phyloP scores from a whole-genome alignment of 1,140 invertebrate species.

The Agraylea sexmaculata region DNA sequence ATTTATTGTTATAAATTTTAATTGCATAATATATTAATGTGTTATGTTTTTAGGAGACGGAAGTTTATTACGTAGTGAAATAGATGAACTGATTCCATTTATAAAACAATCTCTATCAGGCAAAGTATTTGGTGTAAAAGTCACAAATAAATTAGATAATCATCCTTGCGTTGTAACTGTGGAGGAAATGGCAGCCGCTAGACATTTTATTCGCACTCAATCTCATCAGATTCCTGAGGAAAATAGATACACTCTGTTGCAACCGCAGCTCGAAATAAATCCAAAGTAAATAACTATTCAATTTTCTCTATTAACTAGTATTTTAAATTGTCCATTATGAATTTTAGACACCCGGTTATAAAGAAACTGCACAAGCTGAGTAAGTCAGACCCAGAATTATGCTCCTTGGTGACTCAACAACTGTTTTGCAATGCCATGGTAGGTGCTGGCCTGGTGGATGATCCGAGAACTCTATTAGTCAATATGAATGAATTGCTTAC shows the following conservation, averaged over 20 bases:
- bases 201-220: slow-evolving; percentile 88
- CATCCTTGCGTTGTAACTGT: slow-evolving; percentile 93
- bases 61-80: slow-evolving; percentile 56
- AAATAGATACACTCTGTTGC: slow-evolving; percentile 72
- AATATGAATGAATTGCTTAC: slow-evolving; percentile 80
- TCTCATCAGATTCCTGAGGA: slow-evolving; percentile 75
- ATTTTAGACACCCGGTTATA: slow-evolving; percentile 75
- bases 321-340: slow-evolving; percentile 8
- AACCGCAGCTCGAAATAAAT: slow-evolving; percentile 90
- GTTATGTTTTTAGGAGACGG: slow-evolving; percentile 42
- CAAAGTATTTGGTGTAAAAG: slow-evolving; percentile 69
- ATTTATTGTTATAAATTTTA: slow-evolving; percentile 7
- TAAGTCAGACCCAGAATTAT: slow-evolving; percentile 64
- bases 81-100: slow-evolving; percentile 67
- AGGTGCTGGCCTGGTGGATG: slow-evolving; percentile 85
- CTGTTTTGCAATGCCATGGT: slow-evolving; percentile 92
- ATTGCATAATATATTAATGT: slow-evolving; percentile 5
- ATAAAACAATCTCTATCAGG: slow-evolving; percentile 62
- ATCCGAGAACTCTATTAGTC: slow-evolving; percentile 71
- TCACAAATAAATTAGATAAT: slow-evolving; percentile 69
- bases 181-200: slow-evolving; percentile 88
- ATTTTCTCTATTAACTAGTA: background rate
- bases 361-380: slow-evolving; percentile 74
- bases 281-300: slow-evolving; percentile 53
- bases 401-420: slow-evolving; percentile 76